Percentiles rank a stretch among this genome's conserved stretches.
phyloP scores from a whole-genome alignment of 2,888 invertebrate genomes.

The Malachius bipustulatus region DNA sequence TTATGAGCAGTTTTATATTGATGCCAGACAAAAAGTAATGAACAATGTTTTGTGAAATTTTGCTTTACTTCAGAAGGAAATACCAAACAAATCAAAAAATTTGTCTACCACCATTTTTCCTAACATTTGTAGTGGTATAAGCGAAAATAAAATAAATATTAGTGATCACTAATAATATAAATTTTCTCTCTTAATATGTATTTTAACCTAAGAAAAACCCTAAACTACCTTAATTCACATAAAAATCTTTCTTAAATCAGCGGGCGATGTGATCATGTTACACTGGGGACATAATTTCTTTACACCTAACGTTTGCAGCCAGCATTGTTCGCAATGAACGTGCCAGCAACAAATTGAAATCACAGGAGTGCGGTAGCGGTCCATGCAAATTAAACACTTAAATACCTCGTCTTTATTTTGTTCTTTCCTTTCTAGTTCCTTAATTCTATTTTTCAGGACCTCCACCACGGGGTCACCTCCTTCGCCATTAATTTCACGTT shows the following conservation, averaged over 20 bases:
- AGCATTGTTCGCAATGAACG: constrained; percentile 83
- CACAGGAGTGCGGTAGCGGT: constrained; percentile 71
- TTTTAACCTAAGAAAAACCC: no score
- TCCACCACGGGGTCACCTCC: constrained; percentile 45
- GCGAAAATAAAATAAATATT: no score
- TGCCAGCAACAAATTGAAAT: constrained; percentile 96
- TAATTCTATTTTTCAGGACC: constrained; percentile 63
- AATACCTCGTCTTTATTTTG: constrained; percentile 48
- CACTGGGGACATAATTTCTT: constrained; percentile 94
- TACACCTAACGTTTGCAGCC: constrained; percentile 60
- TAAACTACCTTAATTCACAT: constrained; percentile 44
- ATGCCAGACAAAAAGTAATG: no score
- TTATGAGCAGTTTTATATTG: no score
- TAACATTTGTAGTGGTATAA: no score
- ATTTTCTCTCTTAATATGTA: no score
- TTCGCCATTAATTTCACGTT: constrained; percentile 11
- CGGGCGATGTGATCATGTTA: constrained; percentile 81
- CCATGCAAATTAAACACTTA: constrained; percentile 85
- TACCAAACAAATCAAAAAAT: no score
- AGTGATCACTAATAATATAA: no score
- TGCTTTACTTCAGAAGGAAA: no score
- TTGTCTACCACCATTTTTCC: no score
- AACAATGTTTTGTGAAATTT: no score
- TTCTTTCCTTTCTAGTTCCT: constrained; percentile 56
- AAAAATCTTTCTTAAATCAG: constrained; percentile 76